Base-by-base conservation (phyloP, 2,888 invertebrate genomes). In the Cephalotes varians region DNA sequence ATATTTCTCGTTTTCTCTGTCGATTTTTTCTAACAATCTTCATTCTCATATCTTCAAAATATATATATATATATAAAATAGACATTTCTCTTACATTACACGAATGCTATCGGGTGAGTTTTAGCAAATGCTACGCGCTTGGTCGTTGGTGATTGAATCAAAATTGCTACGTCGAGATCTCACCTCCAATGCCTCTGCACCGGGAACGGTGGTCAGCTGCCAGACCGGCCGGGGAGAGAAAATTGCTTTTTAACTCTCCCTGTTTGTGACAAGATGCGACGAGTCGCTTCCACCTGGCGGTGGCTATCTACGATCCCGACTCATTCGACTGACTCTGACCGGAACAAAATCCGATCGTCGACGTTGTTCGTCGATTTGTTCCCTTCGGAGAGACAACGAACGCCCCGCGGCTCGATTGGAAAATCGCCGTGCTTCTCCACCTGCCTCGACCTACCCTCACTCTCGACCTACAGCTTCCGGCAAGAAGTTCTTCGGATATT, bases 71-170 rank as follows among this genome's bases (percentile, higher is more conserved):
- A 31, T 18, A 34, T 18, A 0, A 18, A 31, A 31, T 18, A 58
- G 18, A 87, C 58, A 88, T 86, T 91, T 76, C 51, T 89, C 92
- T 89, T 88, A 83, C 88, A 84, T n/a, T 88, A 83, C 85, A 82
- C 83, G 80, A 77, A 76, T 3, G 34, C 21, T 67, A 54, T 76
- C 79, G 81, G 25, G 1, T 12, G 21, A 21, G 65, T 85, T 85
- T 83, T 83, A 74, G 64, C 77, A 84, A 72, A 84, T 72, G 80
- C 77, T 83, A 83, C 65, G 82, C 67, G 81, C 84, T 84, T 87
- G 81, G 85, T 87, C 85, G 84, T 56, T 82, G 79, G 85, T 86
- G 88, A 90, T 91, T 88, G 85, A 91, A 91, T 90, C 69, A 88
- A 84, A 92, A 91, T 92, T 91, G 90, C 87, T 88, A 86, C 65